These are phyloP conservation scores for Rhegmatorhina hoffmannsi DNA, from an alignment of 2,113 vertebrate species.

Conservation along the genomic window DNA sequence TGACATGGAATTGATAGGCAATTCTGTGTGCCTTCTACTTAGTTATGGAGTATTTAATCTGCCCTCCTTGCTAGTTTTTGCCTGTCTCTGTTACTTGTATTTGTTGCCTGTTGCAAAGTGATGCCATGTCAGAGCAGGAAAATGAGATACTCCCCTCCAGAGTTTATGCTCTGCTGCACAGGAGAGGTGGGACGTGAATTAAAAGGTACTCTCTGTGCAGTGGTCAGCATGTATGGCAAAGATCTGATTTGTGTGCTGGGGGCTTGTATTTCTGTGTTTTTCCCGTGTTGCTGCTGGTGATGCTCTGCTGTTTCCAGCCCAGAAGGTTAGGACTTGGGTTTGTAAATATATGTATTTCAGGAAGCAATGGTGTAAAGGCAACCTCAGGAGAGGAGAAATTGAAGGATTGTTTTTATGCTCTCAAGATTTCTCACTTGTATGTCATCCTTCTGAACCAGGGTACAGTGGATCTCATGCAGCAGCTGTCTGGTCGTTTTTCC, in stretches of 20 bases:
- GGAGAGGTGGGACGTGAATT: background rate
- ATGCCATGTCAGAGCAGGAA: background rate
- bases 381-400: background rate
- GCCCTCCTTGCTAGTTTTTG: background rate
- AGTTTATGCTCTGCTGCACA: background rate
- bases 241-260: rapidly evolving
- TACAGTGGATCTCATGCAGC: rapidly evolving
- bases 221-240: background rate
- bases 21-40: background rate
- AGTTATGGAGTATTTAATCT: background rate
- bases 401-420: background rate
- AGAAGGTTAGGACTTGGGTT: background rate
- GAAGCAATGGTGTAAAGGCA: background rate
- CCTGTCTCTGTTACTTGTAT: background rate
- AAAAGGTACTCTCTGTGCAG: background rate
- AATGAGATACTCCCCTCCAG: background rate
- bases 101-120: background rate
- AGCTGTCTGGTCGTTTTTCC: background rate
- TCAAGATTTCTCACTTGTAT: background rate
- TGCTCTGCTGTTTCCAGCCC: background rate
- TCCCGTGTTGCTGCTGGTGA: background rate
- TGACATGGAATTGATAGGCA: background rate
- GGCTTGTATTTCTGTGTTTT: background rate
- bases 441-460: background rate
- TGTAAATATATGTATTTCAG: background rate